Percentiles rank a stretch among this genome's conserved stretches.
phyloP scores from a whole-genome alignment of 2,113 vertebrate genomes.

The Sinocyclocheilus grahami region DNA sequence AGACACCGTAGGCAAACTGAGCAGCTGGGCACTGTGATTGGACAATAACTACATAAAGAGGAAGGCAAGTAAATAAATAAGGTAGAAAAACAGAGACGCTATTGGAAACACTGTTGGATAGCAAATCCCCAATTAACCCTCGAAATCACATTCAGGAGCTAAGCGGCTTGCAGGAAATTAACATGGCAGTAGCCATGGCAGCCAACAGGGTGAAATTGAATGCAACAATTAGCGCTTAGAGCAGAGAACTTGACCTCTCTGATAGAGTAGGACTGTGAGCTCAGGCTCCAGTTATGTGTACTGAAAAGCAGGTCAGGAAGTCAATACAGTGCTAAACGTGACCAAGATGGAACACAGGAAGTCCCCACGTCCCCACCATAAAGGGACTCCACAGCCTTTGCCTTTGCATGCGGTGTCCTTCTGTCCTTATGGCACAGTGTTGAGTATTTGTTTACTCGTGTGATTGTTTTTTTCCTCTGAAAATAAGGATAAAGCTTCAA shows the following conservation, averaged over 20 bases:
- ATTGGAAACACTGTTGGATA: conserved; percentile 13
- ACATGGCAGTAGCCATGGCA: conserved; percentile 34
- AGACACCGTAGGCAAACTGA: not conserved
- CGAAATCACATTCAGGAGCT: not conserved
- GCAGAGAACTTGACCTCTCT: conserved; percentile 24
- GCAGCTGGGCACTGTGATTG: conserved; percentile 39
- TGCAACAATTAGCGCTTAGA: conserved; percentile 44
- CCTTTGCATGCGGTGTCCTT: not conserved
- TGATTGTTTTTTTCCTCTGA: rapidly evolving
- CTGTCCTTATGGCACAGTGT: not conserved
- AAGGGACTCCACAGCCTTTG: not conserved
- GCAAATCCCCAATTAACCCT: conserved; percentile 42
- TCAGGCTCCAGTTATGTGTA: conserved; percentile 10
- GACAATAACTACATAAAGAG: conserved; percentile 29
- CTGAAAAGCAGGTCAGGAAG: conserved; percentile 14
- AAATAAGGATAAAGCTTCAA: not conserved
- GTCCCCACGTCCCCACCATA: not conserved
- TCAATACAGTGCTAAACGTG: conserved; percentile 35
- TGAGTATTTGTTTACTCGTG: not conserved
- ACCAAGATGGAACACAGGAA: not conserved
- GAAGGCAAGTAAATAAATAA: conserved; percentile 17
- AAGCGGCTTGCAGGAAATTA: conserved; percentile 28
- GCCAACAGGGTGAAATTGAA: conserved; percentile 45
- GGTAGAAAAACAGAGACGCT: no score
- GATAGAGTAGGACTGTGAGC: conserved; percentile 21